phyloP scores from a whole-genome alignment of 2,888 invertebrate species.

The Hyppa rectilinea region DNA sequence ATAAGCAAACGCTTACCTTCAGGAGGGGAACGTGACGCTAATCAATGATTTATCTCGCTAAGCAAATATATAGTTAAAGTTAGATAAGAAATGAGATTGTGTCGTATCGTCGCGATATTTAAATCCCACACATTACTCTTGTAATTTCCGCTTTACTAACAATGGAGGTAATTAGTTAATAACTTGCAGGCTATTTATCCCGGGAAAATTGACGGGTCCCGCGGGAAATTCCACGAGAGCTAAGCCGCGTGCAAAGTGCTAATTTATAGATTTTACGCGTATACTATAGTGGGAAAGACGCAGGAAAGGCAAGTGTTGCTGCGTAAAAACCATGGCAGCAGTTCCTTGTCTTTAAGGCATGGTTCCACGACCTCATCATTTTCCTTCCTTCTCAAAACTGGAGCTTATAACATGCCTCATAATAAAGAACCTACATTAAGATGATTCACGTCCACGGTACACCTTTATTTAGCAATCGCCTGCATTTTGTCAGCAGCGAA shows the following conservation, averaged over 20 bases:
- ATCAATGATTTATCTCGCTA: slow-evolving; percentile 23
- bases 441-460: slow-evolving; percentile 31
- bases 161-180: slow-evolving; percentile 13
- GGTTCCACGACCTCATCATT: not conserved
- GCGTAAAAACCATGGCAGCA: not conserved
- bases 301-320: not conserved
- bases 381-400: slow-evolving; percentile 9
- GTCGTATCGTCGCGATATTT: not conserved
- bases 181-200: no score
- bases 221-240: no score
- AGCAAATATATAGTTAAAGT: slow-evolving; percentile 28
- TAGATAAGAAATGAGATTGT: slow-evolving; percentile 36
- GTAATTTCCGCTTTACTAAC: slow-evolving; percentile 16
- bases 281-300: not conserved
- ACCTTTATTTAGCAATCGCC: slow-evolving; percentile 33
- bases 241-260: no score
- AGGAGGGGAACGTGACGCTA: not conserved
- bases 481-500: slow-evolving; percentile 6
- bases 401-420: not conserved
- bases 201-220: no score
- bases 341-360: not conserved
- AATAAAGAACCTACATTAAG: not conserved
- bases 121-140: slow-evolving; percentile 14
- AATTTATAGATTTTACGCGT: not conserved
- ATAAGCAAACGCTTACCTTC: not conserved